These are phyloP conservation scores for Theocolax elegans DNA, from an alignment of 1,140 invertebrate species.

Conservation along the genomic window DNA sequence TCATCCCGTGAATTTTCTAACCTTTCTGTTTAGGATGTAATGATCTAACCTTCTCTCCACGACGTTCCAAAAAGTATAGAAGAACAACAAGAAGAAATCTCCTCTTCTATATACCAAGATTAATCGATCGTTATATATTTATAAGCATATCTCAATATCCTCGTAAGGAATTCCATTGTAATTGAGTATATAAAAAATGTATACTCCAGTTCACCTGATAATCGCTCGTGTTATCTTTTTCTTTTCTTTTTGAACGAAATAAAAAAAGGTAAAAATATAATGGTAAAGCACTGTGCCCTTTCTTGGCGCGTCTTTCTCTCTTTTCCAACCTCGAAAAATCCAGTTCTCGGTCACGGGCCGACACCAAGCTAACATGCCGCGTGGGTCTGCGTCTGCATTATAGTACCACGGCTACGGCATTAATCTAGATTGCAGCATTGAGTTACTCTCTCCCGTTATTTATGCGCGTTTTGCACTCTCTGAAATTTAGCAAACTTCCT, in stretches of 20 bases:
- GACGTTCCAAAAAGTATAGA: neutral
- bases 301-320: neutral
- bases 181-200: too few species aligned
- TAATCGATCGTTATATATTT: too few species aligned
- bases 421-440: conserved; percentile 63
- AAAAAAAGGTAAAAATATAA: neutral
- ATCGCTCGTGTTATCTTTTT: too few species aligned
- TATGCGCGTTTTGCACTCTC: neutral
- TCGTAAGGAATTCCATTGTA: too few species aligned
- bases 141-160: too few species aligned
- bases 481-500: neutral
- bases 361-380: neutral
- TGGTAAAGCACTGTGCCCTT: neutral
- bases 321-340: conserved; percentile 12
- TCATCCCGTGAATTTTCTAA: neutral
- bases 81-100: too few species aligned
- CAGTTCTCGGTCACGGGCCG: conserved; percentile 3
- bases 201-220: neutral
- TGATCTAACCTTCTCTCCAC: neutral
- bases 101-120: too few species aligned
- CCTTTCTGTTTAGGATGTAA: too few species aligned
- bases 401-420: conserved; percentile 46
- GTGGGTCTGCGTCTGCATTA: conserved; percentile 4
- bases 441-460: conserved; percentile 44
- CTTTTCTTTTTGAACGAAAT: neutral